phyloP scores from a whole-genome alignment of 2,113 vertebrate species.

The Galeopterus variegatus region DNA sequence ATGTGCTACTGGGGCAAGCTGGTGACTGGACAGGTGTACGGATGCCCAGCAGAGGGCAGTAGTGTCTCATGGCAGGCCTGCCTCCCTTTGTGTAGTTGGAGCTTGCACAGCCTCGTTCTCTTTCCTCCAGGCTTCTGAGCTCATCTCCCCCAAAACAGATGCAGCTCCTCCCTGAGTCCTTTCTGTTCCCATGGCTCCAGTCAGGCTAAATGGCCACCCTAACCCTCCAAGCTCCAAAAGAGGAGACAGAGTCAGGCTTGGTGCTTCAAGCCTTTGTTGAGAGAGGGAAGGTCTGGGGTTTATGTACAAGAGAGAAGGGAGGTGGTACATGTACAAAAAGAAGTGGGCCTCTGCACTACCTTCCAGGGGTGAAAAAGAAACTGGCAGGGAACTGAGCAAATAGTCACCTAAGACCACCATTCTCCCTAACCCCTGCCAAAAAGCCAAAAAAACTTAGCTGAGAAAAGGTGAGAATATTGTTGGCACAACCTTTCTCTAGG shows the following conservation, averaged over 20 bases:
- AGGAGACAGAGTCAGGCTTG: constrained; percentile 70
- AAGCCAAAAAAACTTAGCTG: background rate
- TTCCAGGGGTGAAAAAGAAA: constrained; percentile 41
- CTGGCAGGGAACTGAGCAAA: constrained; percentile 15
- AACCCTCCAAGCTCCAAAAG: background rate
- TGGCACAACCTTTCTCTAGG: constrained; percentile 39
- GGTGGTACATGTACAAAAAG: constrained; percentile 80
- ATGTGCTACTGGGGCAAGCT: background rate
- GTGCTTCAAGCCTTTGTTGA: constrained; percentile 80
- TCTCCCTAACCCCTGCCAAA: background rate
- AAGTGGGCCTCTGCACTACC: background rate
- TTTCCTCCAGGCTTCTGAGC: background rate
- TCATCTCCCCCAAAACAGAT: background rate
- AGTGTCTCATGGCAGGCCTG: background rate
- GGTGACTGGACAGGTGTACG: background rate
- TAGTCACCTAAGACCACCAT: background rate
- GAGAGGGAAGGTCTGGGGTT: constrained; percentile 53
- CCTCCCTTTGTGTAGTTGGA: constrained; percentile 62
- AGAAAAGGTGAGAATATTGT: background rate
- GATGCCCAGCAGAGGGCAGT: constrained; percentile 76
- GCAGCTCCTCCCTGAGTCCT: background rate
- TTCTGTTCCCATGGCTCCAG: background rate
- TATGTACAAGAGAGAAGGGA: constrained; percentile 78
- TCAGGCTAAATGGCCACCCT: background rate
- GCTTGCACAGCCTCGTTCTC: background rate